Conservation (phyloP, 1,140 invertebrate species). For the Papilio aristodemus region DNA sequence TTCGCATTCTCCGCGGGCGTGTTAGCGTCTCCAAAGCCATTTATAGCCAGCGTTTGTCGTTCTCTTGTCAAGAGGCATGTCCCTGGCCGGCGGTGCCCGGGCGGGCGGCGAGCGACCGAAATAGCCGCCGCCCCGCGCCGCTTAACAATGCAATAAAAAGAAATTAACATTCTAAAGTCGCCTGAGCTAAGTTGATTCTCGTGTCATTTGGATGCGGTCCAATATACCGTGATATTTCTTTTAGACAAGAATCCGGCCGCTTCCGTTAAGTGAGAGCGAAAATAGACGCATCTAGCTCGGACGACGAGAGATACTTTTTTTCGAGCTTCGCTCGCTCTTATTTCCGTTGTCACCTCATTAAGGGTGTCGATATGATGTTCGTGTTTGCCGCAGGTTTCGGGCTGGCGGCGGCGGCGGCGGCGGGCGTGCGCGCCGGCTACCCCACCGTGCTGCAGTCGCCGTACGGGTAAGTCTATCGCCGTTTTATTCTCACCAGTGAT, state of each 20-base stretch:
- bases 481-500: slow-evolving; percentile 53
- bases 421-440: slow-evolving; percentile 85
- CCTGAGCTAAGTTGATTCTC: slow-evolving; percentile 76
- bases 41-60: slow-evolving; percentile 73
- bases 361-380: slow-evolving; percentile 37
- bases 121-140: slow-evolving; percentile 71
- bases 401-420: slow-evolving; percentile 70
- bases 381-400: slow-evolving; percentile 71
- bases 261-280: slow-evolving; percentile 72
- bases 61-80: slow-evolving; percentile 69
- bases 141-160: slow-evolving; percentile 81
- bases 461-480: slow-evolving; percentile 84
- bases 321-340: slow-evolving; percentile 40
- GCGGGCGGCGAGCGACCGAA: slow-evolving; percentile 72
- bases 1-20: slow-evolving; percentile 43
- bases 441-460: slow-evolving; percentile 85
- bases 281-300: slow-evolving; percentile 58
- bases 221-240: slow-evolving; percentile 72
- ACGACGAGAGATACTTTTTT: slow-evolving; percentile 65
- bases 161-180: slow-evolving; percentile 76
- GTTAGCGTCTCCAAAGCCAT: slow-evolving; percentile 66
- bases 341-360: slow-evolving; percentile 46
- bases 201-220: slow-evolving; percentile 78
- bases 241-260: slow-evolving; percentile 64
- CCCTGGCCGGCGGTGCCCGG: slow-evolving; percentile 70